A percentile compares a stretch with the other conserved stretches of the same genome.
phyloP scores from a whole-genome alignment of 2,113 vertebrate genomes.

The Ictalurus furcatus region DNA sequence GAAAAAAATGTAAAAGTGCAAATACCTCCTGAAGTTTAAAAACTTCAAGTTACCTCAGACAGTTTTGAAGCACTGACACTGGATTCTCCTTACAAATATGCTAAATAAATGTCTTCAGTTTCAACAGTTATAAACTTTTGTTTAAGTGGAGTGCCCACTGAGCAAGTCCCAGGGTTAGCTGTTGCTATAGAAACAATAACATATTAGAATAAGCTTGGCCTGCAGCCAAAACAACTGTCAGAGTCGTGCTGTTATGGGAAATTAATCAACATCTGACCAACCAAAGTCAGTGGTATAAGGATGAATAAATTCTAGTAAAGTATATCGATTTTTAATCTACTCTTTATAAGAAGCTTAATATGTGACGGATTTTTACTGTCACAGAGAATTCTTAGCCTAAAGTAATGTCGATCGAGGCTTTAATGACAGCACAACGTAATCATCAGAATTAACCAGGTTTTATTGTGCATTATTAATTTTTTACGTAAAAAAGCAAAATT shows the following conservation, averaged over 20 bases:
- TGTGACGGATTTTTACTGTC: not conserved
- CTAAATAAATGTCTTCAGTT: not conserved
- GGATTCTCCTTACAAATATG: not conserved
- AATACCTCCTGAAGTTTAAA: not conserved
- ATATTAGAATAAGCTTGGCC: not conserved
- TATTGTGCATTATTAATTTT: not conserved
- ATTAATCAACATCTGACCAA: not conserved
- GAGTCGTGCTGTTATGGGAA: not conserved
- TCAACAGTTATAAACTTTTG: not conserved
- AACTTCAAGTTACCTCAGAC: not conserved
- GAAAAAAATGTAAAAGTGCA: not conserved
- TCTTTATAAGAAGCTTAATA: not conserved
- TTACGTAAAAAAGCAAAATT: not conserved
- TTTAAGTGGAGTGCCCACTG: not conserved
- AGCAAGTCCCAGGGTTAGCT: not conserved
- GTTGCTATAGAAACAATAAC: not conserved
- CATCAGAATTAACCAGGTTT: not conserved
- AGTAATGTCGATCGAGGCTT: not conserved
- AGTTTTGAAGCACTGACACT: not conserved
- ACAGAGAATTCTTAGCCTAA: not conserved
- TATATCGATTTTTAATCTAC: not conserved
- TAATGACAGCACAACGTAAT: not conserved
- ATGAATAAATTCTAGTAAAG: not conserved
- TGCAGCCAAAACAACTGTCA: too few relatives aligned
- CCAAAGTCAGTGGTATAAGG: not conserved